phyloP scores from a whole-genome alignment of 1,140 invertebrate species.

The Manduca sexta region DNA sequence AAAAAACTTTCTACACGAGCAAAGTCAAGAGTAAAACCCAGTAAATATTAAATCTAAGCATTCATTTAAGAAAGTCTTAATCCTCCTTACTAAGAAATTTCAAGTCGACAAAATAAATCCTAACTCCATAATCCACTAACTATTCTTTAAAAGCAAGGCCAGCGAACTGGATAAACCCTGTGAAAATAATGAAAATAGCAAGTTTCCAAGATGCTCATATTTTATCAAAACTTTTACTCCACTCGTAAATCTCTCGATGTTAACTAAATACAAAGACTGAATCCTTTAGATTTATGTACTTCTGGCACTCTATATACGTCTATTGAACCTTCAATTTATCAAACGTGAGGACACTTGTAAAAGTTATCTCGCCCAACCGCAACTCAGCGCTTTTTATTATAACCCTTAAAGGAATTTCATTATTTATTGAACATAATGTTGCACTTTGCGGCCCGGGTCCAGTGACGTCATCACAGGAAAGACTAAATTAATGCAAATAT shows the following conservation, averaged over 20 bases:
- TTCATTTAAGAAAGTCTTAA: too few relatives aligned
- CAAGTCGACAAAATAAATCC: too few relatives aligned
- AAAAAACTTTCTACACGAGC: too few relatives aligned
- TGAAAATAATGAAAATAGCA: slow-evolving; percentile 4
- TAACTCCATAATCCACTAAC: too few relatives aligned
- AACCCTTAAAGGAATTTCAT: slow-evolving; percentile 12
- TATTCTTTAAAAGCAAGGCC: too few relatives aligned
- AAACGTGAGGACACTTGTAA: slow-evolving; percentile 5
- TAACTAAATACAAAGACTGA: neutral
- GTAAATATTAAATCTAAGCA: too few relatives aligned
- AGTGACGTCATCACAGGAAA: slow-evolving; percentile 12
- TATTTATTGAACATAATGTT: slow-evolving; percentile 16
- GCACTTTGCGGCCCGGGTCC: neutral
- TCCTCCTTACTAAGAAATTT: too few relatives aligned
- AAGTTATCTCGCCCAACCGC: slow-evolving; percentile 13
- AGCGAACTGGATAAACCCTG: neutral
- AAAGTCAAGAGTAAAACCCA: too few relatives aligned
- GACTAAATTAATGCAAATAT: neutral
- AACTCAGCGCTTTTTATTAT: slow-evolving; percentile 18
- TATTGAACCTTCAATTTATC: slow-evolving; percentile 5
- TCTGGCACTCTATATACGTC: neutral
- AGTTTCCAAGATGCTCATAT: slow-evolving; percentile 4
- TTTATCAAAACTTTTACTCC: neutral
- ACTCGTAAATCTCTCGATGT: slow-evolving; percentile 7
- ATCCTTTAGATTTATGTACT: slow-evolving; percentile 4